Conservation (phyloP, 1,140 invertebrate species). For the Platyscapa corneri region DNA sequence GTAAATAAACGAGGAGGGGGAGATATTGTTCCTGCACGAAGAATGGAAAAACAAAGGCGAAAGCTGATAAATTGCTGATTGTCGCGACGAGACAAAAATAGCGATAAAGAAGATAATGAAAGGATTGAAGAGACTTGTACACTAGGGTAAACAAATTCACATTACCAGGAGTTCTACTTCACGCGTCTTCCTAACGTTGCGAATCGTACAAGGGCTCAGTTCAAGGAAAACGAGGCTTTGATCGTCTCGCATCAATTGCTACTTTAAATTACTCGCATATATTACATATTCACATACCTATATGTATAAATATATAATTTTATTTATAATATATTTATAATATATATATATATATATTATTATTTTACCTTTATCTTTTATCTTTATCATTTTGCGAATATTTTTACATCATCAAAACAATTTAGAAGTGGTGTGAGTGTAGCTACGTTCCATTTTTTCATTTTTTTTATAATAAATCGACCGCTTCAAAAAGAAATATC, state of each 20-base stretch:
- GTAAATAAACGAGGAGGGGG: conserved; percentile 9
- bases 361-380: no score
- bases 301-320: conserved; percentile 8
- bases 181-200: background rate
- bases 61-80: background rate
- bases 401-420: background rate
- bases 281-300: background rate
- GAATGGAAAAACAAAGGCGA: background rate
- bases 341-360: no score
- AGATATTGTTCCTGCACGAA: background rate
- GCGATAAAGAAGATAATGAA: conserved; percentile 1
- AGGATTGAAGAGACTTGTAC: background rate
- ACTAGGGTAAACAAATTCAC: conserved; percentile 10
- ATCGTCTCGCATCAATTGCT: background rate
- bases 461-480: background rate
- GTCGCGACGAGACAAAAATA: background rate
- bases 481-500: conserved; percentile 22
- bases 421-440: background rate
- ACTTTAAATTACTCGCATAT: background rate
- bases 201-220: conserved; percentile 42
- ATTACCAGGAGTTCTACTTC: conserved; percentile 8
- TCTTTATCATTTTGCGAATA: conserved; percentile 10
- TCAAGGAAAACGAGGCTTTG: conserved; percentile 44
- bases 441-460: background rate
- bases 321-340: no score